Conservation (phyloP, 2,113 vertebrate genomes). For the Corythornis cristatus region DNA sequence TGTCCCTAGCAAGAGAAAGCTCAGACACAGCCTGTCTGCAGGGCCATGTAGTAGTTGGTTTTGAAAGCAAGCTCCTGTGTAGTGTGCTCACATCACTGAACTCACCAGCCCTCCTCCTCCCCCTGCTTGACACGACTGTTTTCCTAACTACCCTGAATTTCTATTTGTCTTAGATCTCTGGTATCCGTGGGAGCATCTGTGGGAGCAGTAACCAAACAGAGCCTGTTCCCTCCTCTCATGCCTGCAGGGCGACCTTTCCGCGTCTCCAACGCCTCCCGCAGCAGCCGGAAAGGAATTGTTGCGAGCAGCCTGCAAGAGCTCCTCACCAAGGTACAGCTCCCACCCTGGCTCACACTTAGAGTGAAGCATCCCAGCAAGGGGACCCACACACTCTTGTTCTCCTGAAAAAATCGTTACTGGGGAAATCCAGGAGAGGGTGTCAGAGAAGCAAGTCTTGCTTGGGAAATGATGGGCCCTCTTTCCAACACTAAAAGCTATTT, state of each 20-base stretch:
- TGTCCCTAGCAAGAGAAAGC: background rate
- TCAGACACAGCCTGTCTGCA: background rate
- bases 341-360: background rate
- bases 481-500: background rate
- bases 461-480: background rate
- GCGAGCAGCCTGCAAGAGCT: constrained; percentile 81
- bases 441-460: background rate
- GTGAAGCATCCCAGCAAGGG: background rate
- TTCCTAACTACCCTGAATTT: background rate
- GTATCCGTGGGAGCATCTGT: constrained; percentile 71
- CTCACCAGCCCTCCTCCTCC: background rate
- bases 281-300: constrained; percentile 77
- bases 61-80: background rate
- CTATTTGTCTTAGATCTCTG: constrained; percentile 77
- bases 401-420: background rate
- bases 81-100: background rate
- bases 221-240: constrained; percentile 75
- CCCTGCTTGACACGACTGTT: background rate
- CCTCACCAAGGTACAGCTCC: constrained; percentile 77
- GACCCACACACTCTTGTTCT: background rate
- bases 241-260: constrained; percentile 76
- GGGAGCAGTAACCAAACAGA: constrained; percentile 76
- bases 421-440: background rate
- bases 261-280: constrained; percentile 80
- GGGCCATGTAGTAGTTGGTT: background rate